Evolutionary conservation across 2,797 vertebrate genomes (phyloP).

Genomic region (Selene dorsalis): DNA sequence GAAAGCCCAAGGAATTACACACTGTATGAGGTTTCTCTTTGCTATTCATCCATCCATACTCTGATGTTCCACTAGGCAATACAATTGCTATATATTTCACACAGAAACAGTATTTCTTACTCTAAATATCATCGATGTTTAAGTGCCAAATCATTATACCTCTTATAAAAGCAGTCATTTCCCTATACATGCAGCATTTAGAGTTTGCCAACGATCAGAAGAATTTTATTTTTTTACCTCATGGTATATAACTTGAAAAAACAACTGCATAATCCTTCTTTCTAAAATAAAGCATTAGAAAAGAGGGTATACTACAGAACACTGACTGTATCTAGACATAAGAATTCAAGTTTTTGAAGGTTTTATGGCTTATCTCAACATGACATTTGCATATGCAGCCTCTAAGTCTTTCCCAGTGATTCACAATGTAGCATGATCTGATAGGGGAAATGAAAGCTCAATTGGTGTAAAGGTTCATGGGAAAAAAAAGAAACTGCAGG

Average conservation of each 20-base stretch:
- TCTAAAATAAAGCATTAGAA: neutral
- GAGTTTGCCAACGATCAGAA: neutral
- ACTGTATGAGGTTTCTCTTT: constrained; percentile 22
- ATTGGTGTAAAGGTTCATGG: neutral
- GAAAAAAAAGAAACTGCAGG: accelerated
- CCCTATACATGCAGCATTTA: neutral
- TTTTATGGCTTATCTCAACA: neutral
- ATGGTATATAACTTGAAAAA: neutral
- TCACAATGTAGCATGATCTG: neutral
- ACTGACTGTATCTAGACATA: neutral
- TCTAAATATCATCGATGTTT: neutral
- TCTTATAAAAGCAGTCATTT: neutral
- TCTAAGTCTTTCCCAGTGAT: constrained; percentile 1
- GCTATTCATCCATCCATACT: neutral
- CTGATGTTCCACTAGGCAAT: constrained; percentile 1
- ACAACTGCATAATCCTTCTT: neutral
- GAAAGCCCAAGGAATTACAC: neutral
- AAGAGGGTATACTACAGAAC: neutral
- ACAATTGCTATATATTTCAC: neutral
- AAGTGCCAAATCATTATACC: neutral
- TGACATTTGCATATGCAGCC: neutral
- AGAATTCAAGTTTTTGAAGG: neutral
- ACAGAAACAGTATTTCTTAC: neutral
- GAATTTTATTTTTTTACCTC: neutral
- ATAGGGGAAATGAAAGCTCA: constrained; percentile 49